A percentile compares a stretch with the other conserved stretches of the same genome.
phyloP scores from a whole-genome alignment of 2,888 invertebrate genomes.

The Philopedon plagiatum region DNA sequence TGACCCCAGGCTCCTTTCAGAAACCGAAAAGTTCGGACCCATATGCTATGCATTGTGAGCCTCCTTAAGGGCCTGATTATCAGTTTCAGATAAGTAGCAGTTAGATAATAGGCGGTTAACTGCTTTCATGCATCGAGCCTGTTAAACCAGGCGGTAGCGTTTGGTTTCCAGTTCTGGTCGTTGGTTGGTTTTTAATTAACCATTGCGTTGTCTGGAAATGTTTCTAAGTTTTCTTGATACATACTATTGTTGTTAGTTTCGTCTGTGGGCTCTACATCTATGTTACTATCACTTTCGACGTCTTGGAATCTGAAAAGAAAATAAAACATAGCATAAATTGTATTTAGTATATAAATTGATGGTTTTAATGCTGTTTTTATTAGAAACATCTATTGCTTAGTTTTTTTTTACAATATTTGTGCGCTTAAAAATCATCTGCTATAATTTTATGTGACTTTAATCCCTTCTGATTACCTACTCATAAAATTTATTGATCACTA shows the following conservation, averaged over 20 bases:
- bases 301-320: conserved; percentile 67
- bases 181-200: conserved; percentile 54
- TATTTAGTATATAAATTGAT: no score
- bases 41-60: neutral
- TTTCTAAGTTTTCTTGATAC: conserved; percentile 72
- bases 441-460: no score
- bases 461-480: no score
- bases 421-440: no score
- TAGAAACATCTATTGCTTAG: no score
- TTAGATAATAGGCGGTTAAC: neutral
- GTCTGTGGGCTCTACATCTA: conserved; percentile 62
- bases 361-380: no score
- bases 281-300: conserved; percentile 65
- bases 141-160: conserved; percentile 12
- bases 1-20: neutral
- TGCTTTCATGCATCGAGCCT: neutral
- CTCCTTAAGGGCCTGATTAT: conserved; percentile 1
- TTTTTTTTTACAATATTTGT: no score
- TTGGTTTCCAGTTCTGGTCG: neutral
- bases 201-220: conserved; percentile 60
- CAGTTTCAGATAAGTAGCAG: neutral
- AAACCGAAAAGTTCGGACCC: neutral
- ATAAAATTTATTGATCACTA: no score
- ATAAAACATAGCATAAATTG: no score
- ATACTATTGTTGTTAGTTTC: conserved; percentile 71